Conservation (phyloP, 1,140 invertebrate genomes). For the Pachypeltis micranthus region DNA sequence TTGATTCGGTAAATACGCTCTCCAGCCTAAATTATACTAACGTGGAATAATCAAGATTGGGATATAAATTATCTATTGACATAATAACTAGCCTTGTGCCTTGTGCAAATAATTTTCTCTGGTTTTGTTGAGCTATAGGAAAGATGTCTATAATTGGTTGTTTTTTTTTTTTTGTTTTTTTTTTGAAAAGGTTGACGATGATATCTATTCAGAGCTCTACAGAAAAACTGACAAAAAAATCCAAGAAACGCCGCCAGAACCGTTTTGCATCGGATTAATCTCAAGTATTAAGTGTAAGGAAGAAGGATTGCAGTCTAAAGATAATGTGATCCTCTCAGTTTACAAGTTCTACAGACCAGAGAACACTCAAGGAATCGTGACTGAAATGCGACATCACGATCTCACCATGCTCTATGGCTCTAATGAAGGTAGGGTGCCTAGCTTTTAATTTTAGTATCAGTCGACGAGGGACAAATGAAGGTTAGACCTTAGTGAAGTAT, state of each 20-base stretch:
- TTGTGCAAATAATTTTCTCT: too few species aligned
- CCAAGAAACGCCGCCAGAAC: constrained; percentile 62
- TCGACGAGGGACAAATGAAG: too few species aligned
- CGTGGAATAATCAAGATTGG: too few species aligned
- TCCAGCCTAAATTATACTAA: too few species aligned
- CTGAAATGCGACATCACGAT: constrained; percentile 46
- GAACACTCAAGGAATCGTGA: constrained; percentile 47
- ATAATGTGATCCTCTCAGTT: constrained; percentile 53
- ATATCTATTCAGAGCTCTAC: constrained; percentile 65
- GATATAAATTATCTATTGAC: too few species aligned
- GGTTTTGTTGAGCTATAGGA: too few species aligned
- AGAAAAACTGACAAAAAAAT: constrained; percentile 54
- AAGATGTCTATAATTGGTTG: too few species aligned
- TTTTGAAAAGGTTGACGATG: constrained; percentile 49
- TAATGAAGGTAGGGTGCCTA: constrained; percentile 55
- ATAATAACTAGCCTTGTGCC: too few species aligned
- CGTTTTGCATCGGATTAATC: constrained; percentile 61
- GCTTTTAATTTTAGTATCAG: too few species aligned
- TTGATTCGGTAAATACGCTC: too few species aligned
- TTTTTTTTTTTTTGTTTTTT: too few species aligned
- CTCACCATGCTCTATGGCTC: constrained; percentile 67
- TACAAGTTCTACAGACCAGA: constrained; percentile 65
- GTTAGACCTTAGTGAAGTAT: too few species aligned
- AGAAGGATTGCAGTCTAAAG: constrained; percentile 38
- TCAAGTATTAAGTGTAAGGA: constrained; percentile 41